phyloP scores from a whole-genome alignment of 2,797 vertebrate genomes.

The Geotrypetes seraphini region DNA sequence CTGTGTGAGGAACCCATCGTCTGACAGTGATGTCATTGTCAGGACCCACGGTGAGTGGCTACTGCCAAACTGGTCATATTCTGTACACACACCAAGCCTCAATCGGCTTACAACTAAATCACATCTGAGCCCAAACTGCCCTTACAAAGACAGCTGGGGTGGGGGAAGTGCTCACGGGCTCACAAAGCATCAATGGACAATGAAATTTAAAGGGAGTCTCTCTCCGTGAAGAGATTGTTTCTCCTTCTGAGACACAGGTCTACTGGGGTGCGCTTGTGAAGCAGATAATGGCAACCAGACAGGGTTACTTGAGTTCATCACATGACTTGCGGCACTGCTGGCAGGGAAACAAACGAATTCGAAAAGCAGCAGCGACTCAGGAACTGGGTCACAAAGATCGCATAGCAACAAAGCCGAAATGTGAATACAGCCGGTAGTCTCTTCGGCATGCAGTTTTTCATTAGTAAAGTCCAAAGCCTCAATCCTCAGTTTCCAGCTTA shows the following conservation, averaged over 20 bases:
- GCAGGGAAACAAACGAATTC: too few relatives aligned
- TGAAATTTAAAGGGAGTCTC: constrained; percentile 50
- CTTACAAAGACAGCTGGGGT: constrained; percentile 41
- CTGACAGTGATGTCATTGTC: constrained; percentile 56
- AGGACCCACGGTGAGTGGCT: constrained; percentile 54
- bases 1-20: constrained; percentile 35
- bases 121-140: constrained; percentile 40
- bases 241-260: neutral
- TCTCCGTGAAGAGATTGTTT: constrained; percentile 1
- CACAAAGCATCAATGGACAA: constrained; percentile 62
- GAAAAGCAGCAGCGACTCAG: too few relatives aligned
- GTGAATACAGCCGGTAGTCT: too few relatives aligned
- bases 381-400: too few relatives aligned
- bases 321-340: too few relatives aligned
- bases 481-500: too few relatives aligned
- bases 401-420: too few relatives aligned
- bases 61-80: constrained; percentile 58
- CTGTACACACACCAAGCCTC: constrained; percentile 48
- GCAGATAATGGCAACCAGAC: neutral
- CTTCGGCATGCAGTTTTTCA: too few relatives aligned
- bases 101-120: constrained; percentile 45
- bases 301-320: neutral
- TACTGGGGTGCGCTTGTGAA: fast-evolving
- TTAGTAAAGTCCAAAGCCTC: too few relatives aligned
- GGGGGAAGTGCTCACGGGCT: constrained; percentile 41